These are phyloP conservation scores for Eublepharis macularius DNA, from an alignment of 2,113 vertebrate species.

Conservation along the genomic window DNA sequence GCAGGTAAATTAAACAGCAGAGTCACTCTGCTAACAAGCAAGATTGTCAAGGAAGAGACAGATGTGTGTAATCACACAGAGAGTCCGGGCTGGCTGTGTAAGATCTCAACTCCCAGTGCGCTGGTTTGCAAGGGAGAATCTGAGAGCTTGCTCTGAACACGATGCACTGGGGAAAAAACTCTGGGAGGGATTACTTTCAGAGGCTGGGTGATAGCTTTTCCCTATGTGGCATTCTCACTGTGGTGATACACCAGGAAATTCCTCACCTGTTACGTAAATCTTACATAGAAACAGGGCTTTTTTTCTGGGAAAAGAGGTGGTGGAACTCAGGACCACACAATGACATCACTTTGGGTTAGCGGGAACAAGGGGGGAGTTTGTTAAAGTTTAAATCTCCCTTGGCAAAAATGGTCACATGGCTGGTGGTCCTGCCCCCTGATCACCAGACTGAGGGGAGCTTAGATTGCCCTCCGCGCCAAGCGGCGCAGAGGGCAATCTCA, in stretches of 20 bases:
- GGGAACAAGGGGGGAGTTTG: too few species aligned
- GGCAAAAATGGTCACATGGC: too few species aligned
- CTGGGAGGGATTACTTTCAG: background rate
- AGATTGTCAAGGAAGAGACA: conserved; percentile 75
- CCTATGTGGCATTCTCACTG: rapidly evolving
- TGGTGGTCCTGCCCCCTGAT: too few species aligned
- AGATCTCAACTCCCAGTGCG: conserved; percentile 11
- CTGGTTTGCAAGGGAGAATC: conserved; percentile 26
- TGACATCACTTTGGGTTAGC: too few species aligned
- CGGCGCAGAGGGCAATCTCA: too few species aligned
- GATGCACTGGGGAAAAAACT: background rate
- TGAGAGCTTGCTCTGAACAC: background rate
- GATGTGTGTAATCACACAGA: conserved; percentile 71
- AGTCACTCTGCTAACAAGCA: conserved; percentile 68
- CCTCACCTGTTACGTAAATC: background rate
- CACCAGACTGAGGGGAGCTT: too few species aligned
- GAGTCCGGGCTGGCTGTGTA: conserved; percentile 11
- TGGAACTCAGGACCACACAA: too few species aligned
- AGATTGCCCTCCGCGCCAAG: too few species aligned
- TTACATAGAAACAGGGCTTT: too few species aligned
- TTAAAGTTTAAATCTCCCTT: too few species aligned
- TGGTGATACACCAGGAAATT: background rate
- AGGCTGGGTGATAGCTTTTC: background rate
- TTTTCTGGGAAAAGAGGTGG: too few species aligned
- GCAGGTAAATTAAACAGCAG: conserved; percentile 76